phyloP scores from a whole-genome alignment of 2,888 invertebrate species.

The Lasioglossum pauxillum region DNA sequence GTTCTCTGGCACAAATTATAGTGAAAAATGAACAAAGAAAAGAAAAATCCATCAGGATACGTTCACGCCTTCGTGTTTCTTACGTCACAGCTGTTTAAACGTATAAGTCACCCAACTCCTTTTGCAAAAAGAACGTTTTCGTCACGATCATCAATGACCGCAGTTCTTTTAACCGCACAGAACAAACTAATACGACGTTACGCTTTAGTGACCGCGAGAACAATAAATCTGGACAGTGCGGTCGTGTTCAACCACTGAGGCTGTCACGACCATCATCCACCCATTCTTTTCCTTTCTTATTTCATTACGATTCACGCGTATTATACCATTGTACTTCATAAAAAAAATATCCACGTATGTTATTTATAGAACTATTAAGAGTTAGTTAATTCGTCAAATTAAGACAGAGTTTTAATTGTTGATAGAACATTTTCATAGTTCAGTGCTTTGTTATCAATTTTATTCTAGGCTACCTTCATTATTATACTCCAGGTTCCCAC shows the following conservation, averaged over 20 bases:
- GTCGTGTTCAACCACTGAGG: slow-evolving; percentile 42
- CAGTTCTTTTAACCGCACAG: slow-evolving; percentile 44
- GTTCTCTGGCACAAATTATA: too few relatives aligned
- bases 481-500: too few relatives aligned
- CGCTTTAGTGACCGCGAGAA: slow-evolving; percentile 38
- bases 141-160: slow-evolving; percentile 20
- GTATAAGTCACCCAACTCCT: neutral
- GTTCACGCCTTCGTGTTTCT: neutral
- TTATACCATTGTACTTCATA: neutral
- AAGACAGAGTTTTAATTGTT: neutral
- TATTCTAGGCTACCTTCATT: neutral
- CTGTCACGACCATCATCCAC: slow-evolving; percentile 28
- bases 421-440: neutral
- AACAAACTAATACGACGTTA: slow-evolving; percentile 54
- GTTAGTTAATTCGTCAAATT: neutral
- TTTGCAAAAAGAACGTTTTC: slow-evolving; percentile 1
- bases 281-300: neutral
- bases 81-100: neutral
- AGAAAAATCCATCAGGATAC: neutral
- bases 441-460: neutral
- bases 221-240: slow-evolving; percentile 55
- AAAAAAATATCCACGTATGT: neutral
- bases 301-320: neutral
- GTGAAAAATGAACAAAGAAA: neutral
- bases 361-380: neutral